These are phyloP conservation scores for Pluvianellus socialis DNA, from an alignment of 2,113 vertebrate genomes.

Conservation along the genomic window DNA sequence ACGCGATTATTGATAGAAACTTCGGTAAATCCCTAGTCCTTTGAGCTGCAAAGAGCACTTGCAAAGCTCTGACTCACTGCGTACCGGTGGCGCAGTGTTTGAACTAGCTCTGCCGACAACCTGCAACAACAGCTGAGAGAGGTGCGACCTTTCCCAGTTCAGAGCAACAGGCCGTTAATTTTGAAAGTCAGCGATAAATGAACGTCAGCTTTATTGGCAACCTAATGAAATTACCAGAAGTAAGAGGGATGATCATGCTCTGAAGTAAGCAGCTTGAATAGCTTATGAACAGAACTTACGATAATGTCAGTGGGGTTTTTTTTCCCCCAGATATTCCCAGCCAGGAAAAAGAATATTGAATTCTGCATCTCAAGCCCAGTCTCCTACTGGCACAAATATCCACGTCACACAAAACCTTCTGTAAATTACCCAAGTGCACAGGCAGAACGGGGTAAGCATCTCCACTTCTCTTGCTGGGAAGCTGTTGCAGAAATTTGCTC, in stretches of 20 bases:
- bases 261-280: neutral
- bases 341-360: neutral
- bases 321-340: neutral
- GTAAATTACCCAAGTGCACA: neutral
- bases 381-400: neutral
- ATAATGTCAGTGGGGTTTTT: fast-evolving
- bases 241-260: neutral
- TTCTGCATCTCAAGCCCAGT: neutral
- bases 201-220: neutral
- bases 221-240: constrained; percentile 24
- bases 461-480: neutral
- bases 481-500: neutral
- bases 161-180: neutral
- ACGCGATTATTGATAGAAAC: neutral
- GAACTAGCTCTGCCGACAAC: neutral
- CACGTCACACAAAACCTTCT: neutral
- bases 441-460: neutral
- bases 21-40: neutral
- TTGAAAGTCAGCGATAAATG: neutral
- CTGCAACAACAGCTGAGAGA: neutral
- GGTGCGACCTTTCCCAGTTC: constrained; percentile 22
- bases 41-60: neutral
- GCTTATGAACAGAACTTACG: neutral
- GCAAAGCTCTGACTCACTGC: constrained; percentile 12
- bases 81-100: neutral